A percentile compares a stretch with the other conserved stretches of the same genome.
Evolutionary conservation across 2,888 invertebrate genomes (phyloP).

Genomic region (Sclerodermus sp.): DNA sequence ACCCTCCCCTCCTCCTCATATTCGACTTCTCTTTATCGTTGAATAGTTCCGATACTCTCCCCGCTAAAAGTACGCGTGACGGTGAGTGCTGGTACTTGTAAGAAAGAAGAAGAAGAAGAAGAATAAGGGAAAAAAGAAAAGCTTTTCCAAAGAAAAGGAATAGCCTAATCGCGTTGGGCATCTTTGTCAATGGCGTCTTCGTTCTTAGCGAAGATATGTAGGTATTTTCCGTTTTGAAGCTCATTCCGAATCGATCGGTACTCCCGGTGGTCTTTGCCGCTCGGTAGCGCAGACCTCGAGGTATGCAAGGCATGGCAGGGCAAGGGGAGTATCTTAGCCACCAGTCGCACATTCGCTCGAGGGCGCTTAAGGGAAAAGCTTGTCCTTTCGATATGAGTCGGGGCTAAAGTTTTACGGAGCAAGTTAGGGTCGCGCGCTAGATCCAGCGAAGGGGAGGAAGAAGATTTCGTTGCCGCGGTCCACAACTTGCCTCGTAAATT

Average conservation of each 20-base stretch:
- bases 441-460: constrained; percentile 11
- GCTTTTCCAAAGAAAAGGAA: constrained; percentile 4
- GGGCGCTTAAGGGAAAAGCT: constrained; percentile 32
- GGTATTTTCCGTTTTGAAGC: neutral
- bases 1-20: constrained; percentile 5
- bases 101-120: constrained; percentile 17
- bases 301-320: constrained; percentile 9
- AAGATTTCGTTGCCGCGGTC: constrained; percentile 29
- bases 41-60: neutral
- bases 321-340: too few species aligned
- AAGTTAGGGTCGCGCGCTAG: constrained; percentile 27
- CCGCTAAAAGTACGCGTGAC: constrained; percentile 16
- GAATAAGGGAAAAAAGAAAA: too few species aligned
- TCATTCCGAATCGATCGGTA: constrained; percentile 22
- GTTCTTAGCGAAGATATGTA: neutral
- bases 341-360: too few species aligned
- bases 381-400: constrained; percentile 30
- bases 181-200: neutral
- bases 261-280: constrained; percentile 6
- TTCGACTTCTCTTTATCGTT: too few species aligned
- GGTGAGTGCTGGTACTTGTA: constrained; percentile 12
- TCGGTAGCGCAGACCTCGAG: constrained; percentile 23
- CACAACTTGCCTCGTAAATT: constrained; percentile 47
- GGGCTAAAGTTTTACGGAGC: constrained; percentile 40
- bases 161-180: too few species aligned